A percentile compares a stretch with the other conserved stretches of the same genome.
These are phyloP conservation scores for Bombycilla garrulus DNA, from an alignment of 2,113 vertebrate species.

Conservation along the genomic window DNA sequence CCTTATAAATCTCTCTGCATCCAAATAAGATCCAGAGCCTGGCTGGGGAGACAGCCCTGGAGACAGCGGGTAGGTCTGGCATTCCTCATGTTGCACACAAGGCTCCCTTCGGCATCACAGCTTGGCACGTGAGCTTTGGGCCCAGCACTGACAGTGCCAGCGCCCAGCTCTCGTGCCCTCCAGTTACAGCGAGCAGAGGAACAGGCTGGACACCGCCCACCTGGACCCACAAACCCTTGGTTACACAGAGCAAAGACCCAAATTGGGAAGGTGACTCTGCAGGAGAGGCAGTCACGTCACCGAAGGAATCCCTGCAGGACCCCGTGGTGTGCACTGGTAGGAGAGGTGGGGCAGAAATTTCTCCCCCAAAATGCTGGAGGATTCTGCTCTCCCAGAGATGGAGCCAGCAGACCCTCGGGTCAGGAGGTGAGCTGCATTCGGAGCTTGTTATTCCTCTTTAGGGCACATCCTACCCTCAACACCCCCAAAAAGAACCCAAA, in stretches of 20 bases:
- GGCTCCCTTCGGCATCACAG: background rate
- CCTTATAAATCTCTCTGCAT: constrained; percentile 47
- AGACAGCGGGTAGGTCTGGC: constrained; percentile 44
- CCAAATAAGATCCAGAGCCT: constrained; percentile 53
- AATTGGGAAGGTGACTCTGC: background rate
- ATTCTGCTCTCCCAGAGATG: background rate
- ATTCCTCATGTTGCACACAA: constrained; percentile 30
- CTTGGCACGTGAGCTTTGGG: background rate
- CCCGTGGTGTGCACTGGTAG: accelerated
- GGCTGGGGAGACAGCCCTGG: background rate
- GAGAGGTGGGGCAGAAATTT: background rate
- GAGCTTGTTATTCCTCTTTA: background rate
- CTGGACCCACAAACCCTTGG: background rate
- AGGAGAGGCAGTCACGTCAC: background rate
- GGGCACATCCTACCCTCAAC: background rate
- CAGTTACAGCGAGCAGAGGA: background rate
- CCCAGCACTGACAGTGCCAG: accelerated
- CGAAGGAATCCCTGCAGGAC: background rate
- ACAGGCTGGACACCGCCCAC: background rate
- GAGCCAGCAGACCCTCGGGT: background rate
- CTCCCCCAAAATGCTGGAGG: background rate
- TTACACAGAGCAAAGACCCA: background rate
- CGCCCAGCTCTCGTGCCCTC: background rate
- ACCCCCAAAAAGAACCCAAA: background rate
- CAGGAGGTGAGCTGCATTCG: background rate